Evolutionary conservation across 2,797 vertebrate genomes (phyloP).

Genomic region (Anguilla megastoma): DNA sequence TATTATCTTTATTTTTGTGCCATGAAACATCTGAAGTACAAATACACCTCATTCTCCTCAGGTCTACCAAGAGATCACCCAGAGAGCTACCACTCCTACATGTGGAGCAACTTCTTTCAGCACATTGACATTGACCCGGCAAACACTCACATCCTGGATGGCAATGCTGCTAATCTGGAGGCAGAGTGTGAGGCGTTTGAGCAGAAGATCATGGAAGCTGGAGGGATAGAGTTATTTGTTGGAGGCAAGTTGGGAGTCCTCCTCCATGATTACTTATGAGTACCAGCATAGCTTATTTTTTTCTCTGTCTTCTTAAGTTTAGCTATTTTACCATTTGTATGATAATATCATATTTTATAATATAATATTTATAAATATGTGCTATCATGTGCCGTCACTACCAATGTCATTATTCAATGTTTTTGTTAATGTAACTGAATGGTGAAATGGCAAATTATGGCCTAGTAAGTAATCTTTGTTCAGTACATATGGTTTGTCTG

Average conservation of each 20-base stretch:
- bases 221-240: conserved; percentile 94
- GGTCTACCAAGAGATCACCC: conserved; percentile 91
- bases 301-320: not conserved
- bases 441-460: not conserved
- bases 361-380: not conserved
- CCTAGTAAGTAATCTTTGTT: no score
- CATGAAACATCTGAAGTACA: no score
- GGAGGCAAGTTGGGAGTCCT: conserved; percentile 77
- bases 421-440: not conserved
- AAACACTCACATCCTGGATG: conserved; percentile 90
- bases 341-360: no score
- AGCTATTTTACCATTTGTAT: not conserved
- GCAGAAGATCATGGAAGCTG: conserved; percentile 85
- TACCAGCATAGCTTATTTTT: not conserved
- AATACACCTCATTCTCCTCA: conserved; percentile 48
- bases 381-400: not conserved
- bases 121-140: conserved; percentile 88
- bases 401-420: not conserved
- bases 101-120: conserved; percentile 99
- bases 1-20: no score
- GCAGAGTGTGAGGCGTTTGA: conserved; percentile 87
- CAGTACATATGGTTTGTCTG: no score
- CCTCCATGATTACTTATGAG: not conserved
- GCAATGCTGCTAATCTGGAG: conserved; percentile 82
- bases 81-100: conserved; percentile 97